Evolutionary conservation across 2,113 vertebrate genomes (phyloP), one percentile per base, ranked within the genome.

Genomic region (Triplophysa siluroides): DNA sequence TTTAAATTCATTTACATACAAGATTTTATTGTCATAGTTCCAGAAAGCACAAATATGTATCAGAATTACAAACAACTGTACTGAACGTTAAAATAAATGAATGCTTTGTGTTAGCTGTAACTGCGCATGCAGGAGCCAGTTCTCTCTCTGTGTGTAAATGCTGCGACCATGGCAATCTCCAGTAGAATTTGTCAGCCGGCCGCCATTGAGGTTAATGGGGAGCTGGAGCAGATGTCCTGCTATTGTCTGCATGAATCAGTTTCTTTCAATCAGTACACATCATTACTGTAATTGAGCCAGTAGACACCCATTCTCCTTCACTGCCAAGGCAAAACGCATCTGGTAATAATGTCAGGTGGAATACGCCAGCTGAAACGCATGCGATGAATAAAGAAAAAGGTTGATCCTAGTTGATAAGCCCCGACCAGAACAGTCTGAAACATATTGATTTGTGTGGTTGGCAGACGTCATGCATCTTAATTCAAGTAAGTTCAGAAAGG

Each of bases 261-360:
- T 83, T 63, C 84, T 88, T 89, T 91, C 88, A 88, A 87, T 89
- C 85, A 85, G 88, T 88, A 83, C 87, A 87, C 80, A 82, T 90
- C 89, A 90, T 87, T 71, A 88, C 89, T 80, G 87, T 90, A 90
- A 90, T 90, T 89, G 88, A 90, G 89, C 88, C 87, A 79, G 85
- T 83, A 87, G 89, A 92, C 81, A 26, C 65, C 45, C 66, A 65
- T 84, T 88, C 88, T 85, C 33, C 81, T 85, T 84, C 73, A 81
- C 83, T 84, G 86, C 89, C 82, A 84, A 92, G 90, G 90, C 74
- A 87, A 85, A 85, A 87, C 90, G 90, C 91, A 91, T 92, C 89
- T 91, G 90, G 88, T 90, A 88, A 91, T 89, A 89, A 88, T 88
- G 86, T 90, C 89, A 89, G 87, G 86, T 88, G 87, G 83, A 82